Conservation (phyloP, 2,888 invertebrate genomes). For the Amphipyra tragopoginis region DNA sequence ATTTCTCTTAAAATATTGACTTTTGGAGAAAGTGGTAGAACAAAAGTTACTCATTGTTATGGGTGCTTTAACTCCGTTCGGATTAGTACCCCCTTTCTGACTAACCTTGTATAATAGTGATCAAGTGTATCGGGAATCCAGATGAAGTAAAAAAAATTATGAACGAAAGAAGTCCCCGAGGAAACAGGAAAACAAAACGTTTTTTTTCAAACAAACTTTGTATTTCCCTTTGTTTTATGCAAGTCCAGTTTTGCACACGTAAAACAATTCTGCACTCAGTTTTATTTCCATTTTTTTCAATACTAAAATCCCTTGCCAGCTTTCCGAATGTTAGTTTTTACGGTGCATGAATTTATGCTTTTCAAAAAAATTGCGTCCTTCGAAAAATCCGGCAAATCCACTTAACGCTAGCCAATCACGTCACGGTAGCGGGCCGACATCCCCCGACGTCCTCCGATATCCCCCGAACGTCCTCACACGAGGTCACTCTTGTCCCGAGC, state of each 20-base stretch:
- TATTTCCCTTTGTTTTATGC: neutral
- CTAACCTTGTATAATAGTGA: no score
- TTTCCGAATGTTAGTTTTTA: slow-evolving; percentile 28
- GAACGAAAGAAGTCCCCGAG: no score
- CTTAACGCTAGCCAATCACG: slow-evolving; percentile 40
- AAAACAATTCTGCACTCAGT: slow-evolving; percentile 25
- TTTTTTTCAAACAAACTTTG: no score
- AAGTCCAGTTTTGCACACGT: slow-evolving; percentile 9
- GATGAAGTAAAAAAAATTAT: no score
- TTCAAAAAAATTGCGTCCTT: slow-evolving; percentile 26
- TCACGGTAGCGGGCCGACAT: slow-evolving; percentile 18
- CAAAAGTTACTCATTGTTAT: no score
- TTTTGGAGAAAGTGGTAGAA: no score
- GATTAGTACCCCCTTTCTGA: no score
- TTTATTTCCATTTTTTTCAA: slow-evolving; percentile 29
- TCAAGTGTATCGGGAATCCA: no score
- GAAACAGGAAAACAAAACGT: no score
- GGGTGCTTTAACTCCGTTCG: no score
- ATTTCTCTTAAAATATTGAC: no score
- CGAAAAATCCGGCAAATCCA: slow-evolving; percentile 30
- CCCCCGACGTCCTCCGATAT: slow-evolving; percentile 37
- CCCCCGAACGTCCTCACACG: slow-evolving; percentile 40
- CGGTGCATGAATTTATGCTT: neutral
- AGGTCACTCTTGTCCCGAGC: slow-evolving; percentile 63
- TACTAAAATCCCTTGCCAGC: slow-evolving; percentile 27